A percentile compares a stretch with the other conserved stretches of the same genome.
Conservation (phyloP, 2,888 invertebrate genomes). For the Julus scandinavius region DNA sequence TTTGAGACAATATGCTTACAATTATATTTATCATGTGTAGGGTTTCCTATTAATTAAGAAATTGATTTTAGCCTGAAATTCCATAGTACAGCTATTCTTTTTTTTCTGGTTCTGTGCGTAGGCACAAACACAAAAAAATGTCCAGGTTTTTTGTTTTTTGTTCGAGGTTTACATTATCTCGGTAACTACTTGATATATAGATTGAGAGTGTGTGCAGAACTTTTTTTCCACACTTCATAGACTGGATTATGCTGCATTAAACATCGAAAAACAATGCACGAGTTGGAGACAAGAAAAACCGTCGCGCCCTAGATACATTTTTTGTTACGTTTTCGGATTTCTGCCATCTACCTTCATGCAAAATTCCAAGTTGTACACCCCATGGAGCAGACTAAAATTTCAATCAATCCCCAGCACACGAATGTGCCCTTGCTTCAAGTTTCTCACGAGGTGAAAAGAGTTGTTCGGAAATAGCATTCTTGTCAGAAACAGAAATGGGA, state of each 20-base stretch:
- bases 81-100: no score
- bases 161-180: no score
- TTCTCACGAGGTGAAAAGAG: not conserved
- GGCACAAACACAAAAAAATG: no score
- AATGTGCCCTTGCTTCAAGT: not conserved
- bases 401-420: not conserved
- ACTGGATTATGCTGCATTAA: not conserved
- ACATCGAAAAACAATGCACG: not conserved
- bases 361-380: not conserved
- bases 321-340: not conserved
- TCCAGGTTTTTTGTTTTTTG: no score
- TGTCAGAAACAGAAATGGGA: constrained; percentile 40
- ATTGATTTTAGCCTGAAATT: no score
- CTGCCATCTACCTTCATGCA: not conserved
- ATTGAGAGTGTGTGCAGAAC: no score
- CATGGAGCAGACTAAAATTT: not conserved
- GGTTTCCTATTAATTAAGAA: no score
- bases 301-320: not conserved
- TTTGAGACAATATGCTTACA: no score
- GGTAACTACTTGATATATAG: no score
- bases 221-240: not conserved
- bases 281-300: not conserved
- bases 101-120: no score
- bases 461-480: not conserved
- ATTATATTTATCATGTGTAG: no score